A percentile compares a stretch with the other conserved stretches of the same genome.
phyloP scores from a whole-genome alignment of 1,140 invertebrate genomes.

The Pachypeltis micranthus region DNA sequence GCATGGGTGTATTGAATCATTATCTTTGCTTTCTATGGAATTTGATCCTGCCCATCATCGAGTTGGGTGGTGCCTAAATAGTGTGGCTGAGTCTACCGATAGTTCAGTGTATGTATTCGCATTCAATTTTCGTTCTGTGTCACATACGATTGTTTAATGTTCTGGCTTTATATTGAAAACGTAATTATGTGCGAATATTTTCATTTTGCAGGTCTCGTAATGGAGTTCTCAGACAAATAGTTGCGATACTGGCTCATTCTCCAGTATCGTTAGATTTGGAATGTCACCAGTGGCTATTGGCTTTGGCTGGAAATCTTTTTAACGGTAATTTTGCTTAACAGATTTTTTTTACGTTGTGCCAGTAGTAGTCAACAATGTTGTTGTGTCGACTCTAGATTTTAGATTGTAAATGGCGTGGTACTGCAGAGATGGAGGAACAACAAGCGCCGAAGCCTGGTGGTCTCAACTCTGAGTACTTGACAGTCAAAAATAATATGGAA shows the following conservation, averaged over 20 bases:
- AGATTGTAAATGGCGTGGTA: too few relatives aligned
- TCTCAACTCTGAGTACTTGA: too few relatives aligned
- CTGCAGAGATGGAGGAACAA: too few relatives aligned
- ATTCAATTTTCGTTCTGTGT: too few relatives aligned
- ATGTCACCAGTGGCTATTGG: slow-evolving; percentile 47
- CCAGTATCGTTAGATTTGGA: slow-evolving; percentile 48
- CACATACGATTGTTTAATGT: slow-evolving; percentile 12
- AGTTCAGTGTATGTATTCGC: too few relatives aligned
- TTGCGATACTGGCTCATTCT: slow-evolving; percentile 46
- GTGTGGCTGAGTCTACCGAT: too few relatives aligned
- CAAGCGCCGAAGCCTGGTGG: too few relatives aligned
- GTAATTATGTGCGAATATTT: slow-evolving; percentile 21
- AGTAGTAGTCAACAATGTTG: too few relatives aligned
- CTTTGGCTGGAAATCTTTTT: slow-evolving; percentile 51
- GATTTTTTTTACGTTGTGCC: too few relatives aligned
- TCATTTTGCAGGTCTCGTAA: slow-evolving; percentile 19
- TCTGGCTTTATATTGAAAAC: slow-evolving; percentile 24
- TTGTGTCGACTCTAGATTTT: too few relatives aligned
- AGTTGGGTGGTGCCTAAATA: slow-evolving; percentile 42
- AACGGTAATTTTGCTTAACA: too few relatives aligned
- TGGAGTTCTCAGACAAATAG: slow-evolving; percentile 35
- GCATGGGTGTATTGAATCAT: slow-evolving; percentile 41
- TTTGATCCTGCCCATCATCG: slow-evolving; percentile 40
- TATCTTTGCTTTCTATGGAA: slow-evolving; percentile 37
- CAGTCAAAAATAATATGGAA: too few relatives aligned